phyloP scores from a whole-genome alignment of 2,888 invertebrate species.

The Folsomia manolachei region DNA sequence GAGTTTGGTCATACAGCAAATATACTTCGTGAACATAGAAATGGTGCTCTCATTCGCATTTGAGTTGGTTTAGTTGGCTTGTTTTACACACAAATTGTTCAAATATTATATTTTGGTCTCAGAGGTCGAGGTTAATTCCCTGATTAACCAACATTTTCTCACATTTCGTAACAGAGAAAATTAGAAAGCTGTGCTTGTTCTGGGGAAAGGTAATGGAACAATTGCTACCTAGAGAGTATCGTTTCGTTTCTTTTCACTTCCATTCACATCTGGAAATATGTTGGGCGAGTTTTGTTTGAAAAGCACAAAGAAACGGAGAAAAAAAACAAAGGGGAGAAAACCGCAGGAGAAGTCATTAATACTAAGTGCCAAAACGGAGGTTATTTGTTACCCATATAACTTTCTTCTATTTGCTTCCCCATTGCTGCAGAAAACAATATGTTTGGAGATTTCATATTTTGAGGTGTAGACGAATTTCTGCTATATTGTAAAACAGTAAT shows the following conservation, averaged over 20 bases:
- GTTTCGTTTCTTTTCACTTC: neutral
- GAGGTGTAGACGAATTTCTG: neutral
- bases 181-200: neutral
- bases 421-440: neutral
- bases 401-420: slow-evolving; percentile 4
- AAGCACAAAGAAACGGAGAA: neutral
- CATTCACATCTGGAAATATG: neutral
- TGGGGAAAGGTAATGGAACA: neutral
- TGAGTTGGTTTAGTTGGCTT: too few relatives aligned
- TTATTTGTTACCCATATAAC: slow-evolving; percentile 32
- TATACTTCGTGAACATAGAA: too few relatives aligned
- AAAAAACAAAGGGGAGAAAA: neutral
- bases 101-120: neutral
- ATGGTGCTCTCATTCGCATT: too few relatives aligned
- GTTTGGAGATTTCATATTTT: neutral
- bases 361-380: slow-evolving; percentile 24
- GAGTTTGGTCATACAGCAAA: too few relatives aligned
- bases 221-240: too few relatives aligned
- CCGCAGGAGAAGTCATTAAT: slow-evolving; percentile 30
- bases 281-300: too few relatives aligned
- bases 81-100: too few relatives aligned
- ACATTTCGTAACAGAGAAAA: too few relatives aligned
- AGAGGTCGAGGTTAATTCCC: neutral
- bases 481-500: neutral
- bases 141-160: neutral